phyloP scores from a whole-genome alignment of 2,888 invertebrate genomes.

The Drosophila borealis region DNA sequence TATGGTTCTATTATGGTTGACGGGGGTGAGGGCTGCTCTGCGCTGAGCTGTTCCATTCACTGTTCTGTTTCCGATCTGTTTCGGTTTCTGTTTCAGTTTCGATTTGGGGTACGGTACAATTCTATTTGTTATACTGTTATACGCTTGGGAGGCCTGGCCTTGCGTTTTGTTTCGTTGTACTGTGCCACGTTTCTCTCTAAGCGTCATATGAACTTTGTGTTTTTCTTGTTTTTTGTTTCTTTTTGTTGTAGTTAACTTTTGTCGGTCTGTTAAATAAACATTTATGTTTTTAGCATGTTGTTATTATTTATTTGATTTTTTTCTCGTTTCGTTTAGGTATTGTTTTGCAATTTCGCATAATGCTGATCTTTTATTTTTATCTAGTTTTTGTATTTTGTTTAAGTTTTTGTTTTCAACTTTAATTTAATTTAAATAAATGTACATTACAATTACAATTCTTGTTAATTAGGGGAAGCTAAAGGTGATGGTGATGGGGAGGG shows the following conservation, averaged over 20 bases:
- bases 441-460: conserved; percentile 59
- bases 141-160: conserved; percentile 12
- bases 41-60: not conserved
- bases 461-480: conserved; percentile 16
- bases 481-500: not conserved
- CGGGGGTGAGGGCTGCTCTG: not conserved
- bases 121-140: not conserved
- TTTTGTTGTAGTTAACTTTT: conserved; percentile 53
- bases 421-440: conserved; percentile 75
- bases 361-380: conserved; percentile 39
- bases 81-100: not conserved
- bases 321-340: conserved; percentile 5
- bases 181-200: conserved; percentile 49
- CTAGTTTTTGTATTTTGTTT: conserved; percentile 47
- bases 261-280: conserved; percentile 53
- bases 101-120: not conserved
- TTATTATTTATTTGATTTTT: conserved; percentile 52
- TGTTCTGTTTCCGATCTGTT: not conserved
- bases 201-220: conserved; percentile 28
- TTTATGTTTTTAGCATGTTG: conserved; percentile 22
- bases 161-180: conserved; percentile 50
- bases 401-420: conserved; percentile 42
- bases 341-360: conserved; percentile 48
- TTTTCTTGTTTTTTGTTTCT: not conserved
- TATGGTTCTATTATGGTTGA: no score